Evolutionary conservation across 2,888 invertebrate genomes (phyloP).

Genomic region (Patella caerulea): DNA sequence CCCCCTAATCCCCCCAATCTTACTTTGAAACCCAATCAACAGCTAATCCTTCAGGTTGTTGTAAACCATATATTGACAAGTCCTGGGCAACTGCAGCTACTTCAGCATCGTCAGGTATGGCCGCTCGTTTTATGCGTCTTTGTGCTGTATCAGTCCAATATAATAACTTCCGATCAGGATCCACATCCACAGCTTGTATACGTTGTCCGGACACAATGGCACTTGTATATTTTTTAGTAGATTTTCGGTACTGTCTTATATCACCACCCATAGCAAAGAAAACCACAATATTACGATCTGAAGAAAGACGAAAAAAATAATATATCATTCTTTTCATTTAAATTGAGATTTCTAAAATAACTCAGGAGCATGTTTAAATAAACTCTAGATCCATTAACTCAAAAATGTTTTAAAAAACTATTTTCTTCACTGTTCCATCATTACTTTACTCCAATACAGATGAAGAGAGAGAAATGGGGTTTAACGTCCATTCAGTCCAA

Average conservation of each 20-base stretch:
- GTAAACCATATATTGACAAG: conserved; percentile 79
- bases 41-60: conserved; percentile 85
- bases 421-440: conserved; percentile 6
- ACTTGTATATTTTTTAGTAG: conserved; percentile 73
- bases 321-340: too few species aligned
- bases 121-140: conserved; percentile 90
- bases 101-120: conserved; percentile 80
- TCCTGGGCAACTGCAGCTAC: conserved; percentile 81
- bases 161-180: conserved; percentile 78
- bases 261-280: conserved; percentile 88
- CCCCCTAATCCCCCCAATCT: conserved; percentile 26
- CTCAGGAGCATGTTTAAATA: too few species aligned
- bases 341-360: too few species aligned
- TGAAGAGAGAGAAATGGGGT: too few species aligned
- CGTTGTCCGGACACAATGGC: conserved; percentile 88
- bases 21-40: conserved; percentile 91
- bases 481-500: too few species aligned
- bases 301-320: neutral
- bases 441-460: too few species aligned
- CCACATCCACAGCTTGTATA: conserved; percentile 92
- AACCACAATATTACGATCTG: conserved; percentile 38
- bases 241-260: conserved; percentile 74
- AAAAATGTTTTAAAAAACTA: neutral
- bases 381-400: conserved; percentile 24
- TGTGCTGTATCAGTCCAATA: conserved; percentile 97